Conservation (phyloP, 1,140 invertebrate species). For the Micrasema minimum region DNA sequence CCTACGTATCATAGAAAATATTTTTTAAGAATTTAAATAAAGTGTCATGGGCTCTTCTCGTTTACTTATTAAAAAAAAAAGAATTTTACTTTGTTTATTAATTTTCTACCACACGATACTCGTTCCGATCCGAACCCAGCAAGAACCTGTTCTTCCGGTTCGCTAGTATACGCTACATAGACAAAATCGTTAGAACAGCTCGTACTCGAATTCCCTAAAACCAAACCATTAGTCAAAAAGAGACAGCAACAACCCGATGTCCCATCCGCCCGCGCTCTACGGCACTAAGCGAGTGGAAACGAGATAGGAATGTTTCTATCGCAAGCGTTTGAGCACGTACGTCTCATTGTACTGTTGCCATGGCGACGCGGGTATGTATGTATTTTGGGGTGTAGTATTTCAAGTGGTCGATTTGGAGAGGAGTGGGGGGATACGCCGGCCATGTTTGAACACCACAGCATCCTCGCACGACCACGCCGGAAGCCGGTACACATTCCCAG, state of each 20-base stretch:
- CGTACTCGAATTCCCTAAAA: neutral
- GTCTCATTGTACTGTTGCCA: conserved; percentile 62
- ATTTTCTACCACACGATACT: conserved; percentile 32
- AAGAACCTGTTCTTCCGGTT: conserved; percentile 44
- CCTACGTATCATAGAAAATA: too few species aligned
- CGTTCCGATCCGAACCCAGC: conserved; percentile 33
- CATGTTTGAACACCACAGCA: conserved; percentile 62
- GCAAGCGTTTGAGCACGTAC: conserved; percentile 51
- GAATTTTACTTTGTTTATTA: neutral
- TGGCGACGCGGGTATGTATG: conserved; percentile 61
- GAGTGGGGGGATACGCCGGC: conserved; percentile 57
- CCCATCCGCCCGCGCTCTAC: neutral
- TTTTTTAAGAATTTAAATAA: too few species aligned
- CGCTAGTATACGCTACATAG: conserved; percentile 7
- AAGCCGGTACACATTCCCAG: conserved; percentile 20
- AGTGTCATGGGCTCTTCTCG: too few species aligned
- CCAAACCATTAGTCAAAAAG: conserved; percentile 23
- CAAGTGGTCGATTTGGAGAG: conserved; percentile 57
- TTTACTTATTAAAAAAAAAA: too few species aligned
- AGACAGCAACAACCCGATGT: conserved; percentile 14
- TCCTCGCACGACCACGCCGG: conserved; percentile 39
- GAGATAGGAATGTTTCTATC: conserved; percentile 59
- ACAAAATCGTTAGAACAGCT: conserved; percentile 24
- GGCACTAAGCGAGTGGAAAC: conserved; percentile 56
- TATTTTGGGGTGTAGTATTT: conserved; percentile 68